Percentiles rank a stretch among this genome's conserved stretches.
Conservation (phyloP, 2,888 invertebrate genomes). For the Capitulum mitella region DNA sequence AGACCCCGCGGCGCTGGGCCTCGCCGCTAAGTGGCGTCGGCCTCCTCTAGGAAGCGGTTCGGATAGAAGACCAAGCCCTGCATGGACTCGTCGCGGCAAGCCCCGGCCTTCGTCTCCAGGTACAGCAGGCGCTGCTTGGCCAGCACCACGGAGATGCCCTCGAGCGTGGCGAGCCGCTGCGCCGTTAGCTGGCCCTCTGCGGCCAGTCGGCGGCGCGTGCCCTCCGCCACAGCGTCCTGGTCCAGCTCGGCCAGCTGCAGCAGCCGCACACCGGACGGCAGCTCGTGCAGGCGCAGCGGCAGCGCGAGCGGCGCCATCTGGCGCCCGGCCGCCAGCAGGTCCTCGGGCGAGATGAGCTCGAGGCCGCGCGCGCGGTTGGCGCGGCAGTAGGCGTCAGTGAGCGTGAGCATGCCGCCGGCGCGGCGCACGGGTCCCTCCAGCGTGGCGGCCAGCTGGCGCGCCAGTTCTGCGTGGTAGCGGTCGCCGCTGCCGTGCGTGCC, state of each 20-base stretch:
- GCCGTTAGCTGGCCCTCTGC: slow-evolving; percentile 56
- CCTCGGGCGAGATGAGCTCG: slow-evolving; percentile 93
- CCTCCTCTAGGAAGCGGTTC: slow-evolving; percentile 58
- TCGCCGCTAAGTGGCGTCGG: not conserved
- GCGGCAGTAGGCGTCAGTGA: slow-evolving; percentile 94
- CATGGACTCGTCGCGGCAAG: slow-evolving; percentile 91
- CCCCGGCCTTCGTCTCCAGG: slow-evolving; percentile 74
- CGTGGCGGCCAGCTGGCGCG: slow-evolving; percentile 73
- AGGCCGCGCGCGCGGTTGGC: slow-evolving; percentile 93
- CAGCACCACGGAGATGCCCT: slow-evolving; percentile 77
- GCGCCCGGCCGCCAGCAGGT: slow-evolving; percentile 84
- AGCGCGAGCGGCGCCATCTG: slow-evolving; percentile 55
- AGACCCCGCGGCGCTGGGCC: no score
- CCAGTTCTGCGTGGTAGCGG: slow-evolving; percentile 74
- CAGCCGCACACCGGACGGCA: slow-evolving; percentile 93
- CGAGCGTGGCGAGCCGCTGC: slow-evolving; percentile 73
- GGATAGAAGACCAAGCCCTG: slow-evolving; percentile 92
- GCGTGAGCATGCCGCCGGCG: slow-evolving; percentile 90
- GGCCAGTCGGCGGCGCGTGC: slow-evolving; percentile 41
- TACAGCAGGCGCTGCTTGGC: slow-evolving; percentile 82
- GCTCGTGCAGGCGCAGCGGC: slow-evolving; percentile 69
- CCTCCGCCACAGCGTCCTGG: slow-evolving; percentile 45
- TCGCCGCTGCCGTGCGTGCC: slow-evolving; percentile 78
- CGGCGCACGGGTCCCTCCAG: slow-evolving; percentile 51
- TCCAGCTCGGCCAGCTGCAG: slow-evolving; percentile 65